Conservation (phyloP, 2,888 invertebrate genomes). For the Oegoconia quadripuncta region DNA sequence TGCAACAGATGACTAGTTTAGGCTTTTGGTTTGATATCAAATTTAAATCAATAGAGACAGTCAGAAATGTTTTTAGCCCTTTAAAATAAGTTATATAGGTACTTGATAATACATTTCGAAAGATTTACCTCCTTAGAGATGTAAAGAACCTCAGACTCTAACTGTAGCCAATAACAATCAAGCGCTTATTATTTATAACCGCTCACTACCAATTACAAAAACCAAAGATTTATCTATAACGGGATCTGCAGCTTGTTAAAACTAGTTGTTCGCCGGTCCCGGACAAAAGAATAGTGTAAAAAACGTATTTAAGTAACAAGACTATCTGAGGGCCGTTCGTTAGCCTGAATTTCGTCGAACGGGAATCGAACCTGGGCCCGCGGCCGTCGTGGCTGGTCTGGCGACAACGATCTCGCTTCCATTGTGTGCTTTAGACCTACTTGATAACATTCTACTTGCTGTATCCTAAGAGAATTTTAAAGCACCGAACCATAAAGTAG, state of each 20-base stretch:
- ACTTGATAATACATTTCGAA: no score
- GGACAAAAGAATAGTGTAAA: constrained; percentile 33
- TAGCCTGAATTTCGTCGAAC: constrained; percentile 65
- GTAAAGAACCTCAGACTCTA: no score
- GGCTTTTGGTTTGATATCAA: no score
- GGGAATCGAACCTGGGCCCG: constrained; percentile 59
- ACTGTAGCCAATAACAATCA: not conserved
- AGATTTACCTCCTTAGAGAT: no score
- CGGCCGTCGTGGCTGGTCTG: constrained; percentile 47
- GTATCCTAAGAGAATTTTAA: constrained; percentile 43
- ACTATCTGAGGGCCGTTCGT: constrained; percentile 50
- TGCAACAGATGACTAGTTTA: no score
- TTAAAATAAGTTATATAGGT: no score
- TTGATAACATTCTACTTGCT: constrained; percentile 55
- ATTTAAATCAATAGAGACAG: no score
- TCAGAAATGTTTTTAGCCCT: no score
- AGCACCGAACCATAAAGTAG: constrained; percentile 37
- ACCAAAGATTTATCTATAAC: constrained; percentile 22
- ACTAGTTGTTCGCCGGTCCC: constrained; percentile 13
- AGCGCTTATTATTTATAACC: constrained; percentile 3
- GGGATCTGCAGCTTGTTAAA: constrained; percentile 13
- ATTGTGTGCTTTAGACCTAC: constrained; percentile 59
- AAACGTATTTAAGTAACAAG: constrained; percentile 50
- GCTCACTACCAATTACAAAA: constrained; percentile 10
- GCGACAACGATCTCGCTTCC: constrained; percentile 65